Evolutionary conservation across 2,888 invertebrate species (phyloP), one percentile per base, ranked within the genome.

Genomic region (Leucozona laternaria): DNA sequence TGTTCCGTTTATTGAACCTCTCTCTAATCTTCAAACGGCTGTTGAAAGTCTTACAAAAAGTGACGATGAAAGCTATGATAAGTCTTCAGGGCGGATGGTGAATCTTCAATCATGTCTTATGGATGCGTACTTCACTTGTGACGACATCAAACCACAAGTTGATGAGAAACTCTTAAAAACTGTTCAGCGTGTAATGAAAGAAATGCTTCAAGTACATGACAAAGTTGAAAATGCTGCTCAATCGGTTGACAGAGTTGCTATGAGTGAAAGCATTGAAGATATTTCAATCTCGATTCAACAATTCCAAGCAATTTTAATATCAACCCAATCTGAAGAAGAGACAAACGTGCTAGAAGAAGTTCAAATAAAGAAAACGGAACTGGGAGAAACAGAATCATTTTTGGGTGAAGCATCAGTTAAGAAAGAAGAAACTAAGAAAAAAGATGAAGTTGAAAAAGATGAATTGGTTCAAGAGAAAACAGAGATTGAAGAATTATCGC

Each of bases 71-170:
- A 58, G 45, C 7, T 86, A 70, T 17, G 82, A 86, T 28, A 86
- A 86, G 17, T 86, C 86, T 10, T 88, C 86, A 3, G 76, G 81
- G 1, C 72, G 76, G 48, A 84, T 87, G 79, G 84, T 86, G 0
- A 88, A 88, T 15, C 78, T 86, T n/a, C 86, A 86, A 45, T 81
- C 86, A 8, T 79, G 78, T 8, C 76, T 88, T 8, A 88, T 88
- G 88, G 80, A 72, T 37, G 40, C 77, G 60, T 88, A 88, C n/a
- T 86, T 86, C 17, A 40, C 77, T 17, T 88, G 86, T 66, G 88
- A 88, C 48, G 88, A 88, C 15, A 7, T 75, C 0, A 70, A 77
- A 20, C 55, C 50, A 11, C 15, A 79, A 5, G 2, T 75, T 1
- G 62, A 73, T 20, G 48, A 25, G 8, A 43, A 72, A 4, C 37